phyloP scores from a whole-genome alignment of 2,113 vertebrate species.

The Oriolus oriolus region DNA sequence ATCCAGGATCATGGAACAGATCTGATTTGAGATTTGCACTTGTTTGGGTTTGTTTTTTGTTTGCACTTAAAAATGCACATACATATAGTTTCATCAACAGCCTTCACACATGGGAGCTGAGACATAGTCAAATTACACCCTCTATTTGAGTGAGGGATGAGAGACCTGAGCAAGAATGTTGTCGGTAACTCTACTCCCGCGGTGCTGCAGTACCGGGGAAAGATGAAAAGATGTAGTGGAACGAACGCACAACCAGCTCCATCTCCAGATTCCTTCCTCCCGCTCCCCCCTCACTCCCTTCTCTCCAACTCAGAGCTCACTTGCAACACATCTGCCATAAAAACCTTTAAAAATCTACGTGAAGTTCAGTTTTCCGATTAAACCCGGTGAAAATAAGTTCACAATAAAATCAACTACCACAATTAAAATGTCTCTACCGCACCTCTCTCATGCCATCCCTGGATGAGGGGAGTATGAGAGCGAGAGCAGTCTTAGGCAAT shows the following conservation, averaged over 20 bases:
- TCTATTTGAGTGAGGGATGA: constrained; percentile 61
- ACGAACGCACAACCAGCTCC: not conserved
- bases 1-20: not conserved
- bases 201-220: not conserved
- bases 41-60: not conserved
- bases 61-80: not conserved
- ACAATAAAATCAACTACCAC: not conserved
- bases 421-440: not conserved
- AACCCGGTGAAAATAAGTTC: not conserved
- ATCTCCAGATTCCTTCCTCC: not conserved
- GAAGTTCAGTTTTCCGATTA: not conserved
- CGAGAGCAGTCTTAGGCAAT: not conserved
- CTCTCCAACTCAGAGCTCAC: not conserved
- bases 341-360: not conserved
- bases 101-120: constrained; percentile 23
- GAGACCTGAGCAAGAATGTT: constrained; percentile 60
- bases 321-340: not conserved
- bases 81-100: not conserved
- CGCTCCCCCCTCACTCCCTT: fast-evolving
- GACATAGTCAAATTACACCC: constrained; percentile 62
- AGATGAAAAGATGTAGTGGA: constrained; percentile 61
- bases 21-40: not conserved
- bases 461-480: not conserved
- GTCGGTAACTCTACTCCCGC: not conserved
- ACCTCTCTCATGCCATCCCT: not conserved